These are phyloP conservation scores for Drosophila tani DNA, from an alignment of 1,140 invertebrate genomes.

Conservation along the genomic window DNA sequence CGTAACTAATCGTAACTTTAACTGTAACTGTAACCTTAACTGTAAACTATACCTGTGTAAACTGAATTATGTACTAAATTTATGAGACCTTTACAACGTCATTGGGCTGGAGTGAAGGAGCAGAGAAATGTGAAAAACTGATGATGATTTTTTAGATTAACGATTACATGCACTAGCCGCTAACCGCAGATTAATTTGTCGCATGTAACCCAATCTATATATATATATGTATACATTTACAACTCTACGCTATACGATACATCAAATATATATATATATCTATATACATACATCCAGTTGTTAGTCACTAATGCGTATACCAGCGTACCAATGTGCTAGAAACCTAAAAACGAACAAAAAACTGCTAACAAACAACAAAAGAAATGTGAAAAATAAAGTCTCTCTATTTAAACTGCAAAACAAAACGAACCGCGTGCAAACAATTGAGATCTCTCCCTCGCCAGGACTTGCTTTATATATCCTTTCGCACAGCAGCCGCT, in stretches of 20 bases:
- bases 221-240: slow-evolving; percentile 43
- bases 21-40: slow-evolving; percentile 49
- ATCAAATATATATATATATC: slow-evolving; percentile 52
- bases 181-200: slow-evolving; percentile 28
- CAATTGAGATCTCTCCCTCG: slow-evolving; percentile 42
- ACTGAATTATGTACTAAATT: slow-evolving; percentile 65
- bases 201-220: slow-evolving; percentile 23
- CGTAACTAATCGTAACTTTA: slow-evolving; percentile 45
- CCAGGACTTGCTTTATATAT: slow-evolving; percentile 55
- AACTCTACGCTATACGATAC: slow-evolving; percentile 48
- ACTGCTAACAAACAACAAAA: slow-evolving; percentile 42
- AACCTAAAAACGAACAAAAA: slow-evolving; percentile 29
- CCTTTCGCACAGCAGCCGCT: slow-evolving; percentile 50
- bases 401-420: slow-evolving; percentile 83
- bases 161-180: slow-evolving; percentile 30
- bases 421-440: slow-evolving; percentile 25
- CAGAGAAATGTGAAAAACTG: slow-evolving; percentile 38
- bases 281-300: slow-evolving; percentile 66
- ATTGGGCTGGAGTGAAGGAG: slow-evolving; percentile 36
- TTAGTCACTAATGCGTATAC: slow-evolving; percentile 66
- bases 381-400: slow-evolving; percentile 80
- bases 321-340: slow-evolving; percentile 59
- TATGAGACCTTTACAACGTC: slow-evolving; percentile 54
- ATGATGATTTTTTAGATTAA: slow-evolving; percentile 29
- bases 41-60: slow-evolving; percentile 46